Evolutionary conservation across 2,113 vertebrate species (phyloP).

Genomic region (Microcebus murinus): DNA sequence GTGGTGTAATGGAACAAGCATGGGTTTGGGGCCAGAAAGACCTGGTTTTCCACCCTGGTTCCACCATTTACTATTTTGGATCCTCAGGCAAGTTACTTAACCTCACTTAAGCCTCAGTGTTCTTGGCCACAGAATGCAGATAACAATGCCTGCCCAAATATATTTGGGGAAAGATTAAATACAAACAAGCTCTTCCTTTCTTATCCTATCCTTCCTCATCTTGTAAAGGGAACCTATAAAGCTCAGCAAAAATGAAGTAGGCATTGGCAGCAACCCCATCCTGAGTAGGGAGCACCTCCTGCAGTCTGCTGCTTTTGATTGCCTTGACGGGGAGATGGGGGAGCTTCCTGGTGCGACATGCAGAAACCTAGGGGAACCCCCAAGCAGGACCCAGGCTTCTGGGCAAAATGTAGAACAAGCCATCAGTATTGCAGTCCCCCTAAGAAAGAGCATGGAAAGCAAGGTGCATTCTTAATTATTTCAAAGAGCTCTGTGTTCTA

Average conservation of each 20-base stretch:
- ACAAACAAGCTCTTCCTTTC: conserved; percentile 13
- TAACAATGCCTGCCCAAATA: neutral
- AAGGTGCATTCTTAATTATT: neutral
- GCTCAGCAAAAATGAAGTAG: conserved; percentile 10
- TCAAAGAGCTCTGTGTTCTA: neutral
- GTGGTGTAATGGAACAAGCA: neutral
- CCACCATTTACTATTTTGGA: neutral
- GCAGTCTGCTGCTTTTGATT: neutral
- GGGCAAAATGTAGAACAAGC: neutral
- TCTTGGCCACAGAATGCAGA: conserved; percentile 45
- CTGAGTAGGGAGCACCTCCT: neutral
- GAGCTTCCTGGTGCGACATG: neutral
- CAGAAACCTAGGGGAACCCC: neutral
- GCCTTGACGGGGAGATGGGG: neutral
- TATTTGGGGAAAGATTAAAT: neutral
- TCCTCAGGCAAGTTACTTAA: neutral
- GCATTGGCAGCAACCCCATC: neutral
- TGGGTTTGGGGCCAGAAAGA: neutral
- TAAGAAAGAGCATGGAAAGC: neutral
- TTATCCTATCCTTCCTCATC: neutral
- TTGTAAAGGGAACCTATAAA: conserved; percentile 1
- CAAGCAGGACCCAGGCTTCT: neutral
- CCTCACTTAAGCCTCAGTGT: neutral
- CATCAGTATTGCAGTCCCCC: neutral
- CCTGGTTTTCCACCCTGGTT: neutral